These are phyloP conservation scores for Candidula unifasciata DNA, from an alignment of 2,888 invertebrate genomes.

Conservation along the genomic window DNA sequence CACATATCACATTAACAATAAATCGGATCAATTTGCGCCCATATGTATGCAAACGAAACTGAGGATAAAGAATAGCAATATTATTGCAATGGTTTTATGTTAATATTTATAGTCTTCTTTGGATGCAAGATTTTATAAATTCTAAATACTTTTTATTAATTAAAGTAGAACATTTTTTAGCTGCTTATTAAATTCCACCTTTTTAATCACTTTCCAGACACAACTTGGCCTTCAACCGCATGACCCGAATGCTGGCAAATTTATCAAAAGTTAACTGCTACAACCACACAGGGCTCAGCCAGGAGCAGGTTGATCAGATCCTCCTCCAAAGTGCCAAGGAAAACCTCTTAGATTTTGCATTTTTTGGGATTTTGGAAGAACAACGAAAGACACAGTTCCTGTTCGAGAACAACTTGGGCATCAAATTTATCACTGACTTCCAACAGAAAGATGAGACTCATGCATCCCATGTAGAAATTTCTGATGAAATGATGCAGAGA, in stretches of 20 bases:
- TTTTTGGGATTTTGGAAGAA: conserved; percentile 96
- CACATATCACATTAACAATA: no score
- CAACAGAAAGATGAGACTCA: conserved; percentile 95
- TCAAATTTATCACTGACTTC: conserved; percentile 80
- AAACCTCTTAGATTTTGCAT: conserved; percentile 91
- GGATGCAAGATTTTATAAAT: not conserved
- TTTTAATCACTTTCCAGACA: conserved; percentile 76
- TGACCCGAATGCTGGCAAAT: conserved; percentile 98
- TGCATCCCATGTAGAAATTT: conserved; percentile 87
- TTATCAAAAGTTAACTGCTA: conserved; percentile 96
- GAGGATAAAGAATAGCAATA: no score
- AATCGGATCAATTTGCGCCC: no score
- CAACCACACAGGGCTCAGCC: conserved; percentile 62
- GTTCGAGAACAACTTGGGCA: conserved; percentile 73
- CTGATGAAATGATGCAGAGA: conserved; percentile 85
- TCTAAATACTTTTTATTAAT: not conserved
- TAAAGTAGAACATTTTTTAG: not conserved
- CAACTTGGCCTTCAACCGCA: conserved; percentile 96
- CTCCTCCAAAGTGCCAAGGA: conserved; percentile 95
- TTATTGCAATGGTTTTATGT: no score
- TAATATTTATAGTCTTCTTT: no score
- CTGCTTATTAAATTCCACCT: not conserved
- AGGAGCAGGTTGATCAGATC: conserved; percentile 78
- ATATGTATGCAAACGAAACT: no score
- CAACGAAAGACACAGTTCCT: conserved; percentile 83